Evolutionary conservation across 2,797 vertebrate genomes (phyloP), one percentile per base, ranked within the genome.

Genomic region (Danionella dracula): DNA sequence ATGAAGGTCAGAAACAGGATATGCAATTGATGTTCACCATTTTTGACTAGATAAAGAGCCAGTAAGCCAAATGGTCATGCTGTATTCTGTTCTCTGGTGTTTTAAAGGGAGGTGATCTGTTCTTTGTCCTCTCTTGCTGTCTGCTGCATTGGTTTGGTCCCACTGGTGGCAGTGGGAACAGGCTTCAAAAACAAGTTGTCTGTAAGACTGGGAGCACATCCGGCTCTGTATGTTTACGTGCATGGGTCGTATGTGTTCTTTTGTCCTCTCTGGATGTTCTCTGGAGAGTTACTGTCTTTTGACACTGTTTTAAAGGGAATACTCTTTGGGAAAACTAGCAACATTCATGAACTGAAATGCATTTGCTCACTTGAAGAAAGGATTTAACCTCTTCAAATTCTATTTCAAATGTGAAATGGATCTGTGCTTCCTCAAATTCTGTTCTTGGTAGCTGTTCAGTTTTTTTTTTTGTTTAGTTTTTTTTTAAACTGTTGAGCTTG

Each of bases 21-120:
- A 58, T 77, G 60, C 66, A 10, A 19, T 73, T 81, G 71, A 50
- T 60, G 77, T 20, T 77, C 48, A 56, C 61, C 61, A 59, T 56
- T 66, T 76, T 72, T 29, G 23, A 35, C 29, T 42, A 40, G 38
- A 77, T 75, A 70, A 78, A 74, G 79, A 68, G 70, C 75, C 77
- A 70, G 65, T 49, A 8, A 61, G 76, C 51, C 80, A 81, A 64
- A 69, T 78, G 71, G 62, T 72, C 29, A 23, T 56, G 57, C 45
- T 64, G 23, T 27, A 27, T 17, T 72, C 44, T 21, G 58, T 37
- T 60, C 49, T 48, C 53, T 38, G 53, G 41, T 70, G 73, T 67
- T 56, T 46, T 64, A 51, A 59, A 37, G 31, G 51, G 56, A 50
- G 44, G 54, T 71, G 50, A 54, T 74, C 76, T 85, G 76, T 71